Evolutionary conservation across 2,113 vertebrate species (phyloP), one percentile per base, ranked within the genome.

Genomic region (Phoenicopterus ruber): DNA sequence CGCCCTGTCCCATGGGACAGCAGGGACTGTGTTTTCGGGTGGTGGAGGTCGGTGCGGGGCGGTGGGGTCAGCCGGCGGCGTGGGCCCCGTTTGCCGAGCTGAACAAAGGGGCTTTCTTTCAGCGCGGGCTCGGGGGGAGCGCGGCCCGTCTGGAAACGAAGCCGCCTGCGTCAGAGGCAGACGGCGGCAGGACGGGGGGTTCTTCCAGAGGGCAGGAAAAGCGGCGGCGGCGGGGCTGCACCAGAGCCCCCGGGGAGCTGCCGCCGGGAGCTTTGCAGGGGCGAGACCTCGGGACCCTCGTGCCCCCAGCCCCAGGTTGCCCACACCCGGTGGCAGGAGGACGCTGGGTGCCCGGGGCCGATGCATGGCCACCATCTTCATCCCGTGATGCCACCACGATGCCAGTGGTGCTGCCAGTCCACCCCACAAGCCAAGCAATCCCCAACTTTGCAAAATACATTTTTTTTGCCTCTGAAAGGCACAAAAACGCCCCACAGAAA

Each of bases 41-140:
- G 73, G 32, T 11, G 32, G 67, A 22, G 72, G 82, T 59, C 40
- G 13, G 58, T 25, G 36, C 3, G 19, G 84, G 92, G 89, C 10
- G 49, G 55, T 42, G 92, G 90, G 52, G 90, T 84, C 91, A 36
- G 79, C 15, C 3, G 1, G 55, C 5, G 16, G 28, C 81, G 13
- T 7, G 49, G 57, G 67, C 42, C 74, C 86, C 13, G 0, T 73
- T 92, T 50, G 86, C 59, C 2, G 69, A 86, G 86, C 36, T 2
- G 17, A 95, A 98, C 97, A 98, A 98, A 94, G 94, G 65, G 67
- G 84, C 96, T 97, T 97, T 97, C 92, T 97, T 67, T 46, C 2
- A 10, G 46, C 15, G 16, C 2, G 13, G 66, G 91, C 84, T 90
- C 12, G 7, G 55, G 50, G 88, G 25, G 44, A 21, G 4, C 16